Evolutionary conservation across 1,140 invertebrate genomes (phyloP), one percentile per base, ranked within the genome.

Genomic region (Heliconius himera): DNA sequence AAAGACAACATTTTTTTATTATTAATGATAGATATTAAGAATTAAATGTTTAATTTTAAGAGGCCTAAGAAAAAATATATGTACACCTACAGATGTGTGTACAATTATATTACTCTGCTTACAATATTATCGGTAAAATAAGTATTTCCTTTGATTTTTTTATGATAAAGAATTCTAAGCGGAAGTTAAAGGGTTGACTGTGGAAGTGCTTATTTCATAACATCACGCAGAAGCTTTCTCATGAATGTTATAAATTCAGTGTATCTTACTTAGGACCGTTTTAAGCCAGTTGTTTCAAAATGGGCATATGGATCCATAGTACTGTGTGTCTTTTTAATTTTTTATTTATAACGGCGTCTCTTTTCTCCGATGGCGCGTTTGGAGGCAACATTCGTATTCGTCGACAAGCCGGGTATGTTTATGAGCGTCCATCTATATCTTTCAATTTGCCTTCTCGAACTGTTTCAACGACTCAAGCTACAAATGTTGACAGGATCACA

Each of bases 361-460:
- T n/a, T 70, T 36, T 33, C 22, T 33, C 73, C 6, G 73, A 78
- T 73, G 74, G 73, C 9, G 76, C 51, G 13, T 56, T 77, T 33
- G 77, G 36, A 77, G 60, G 36, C 71, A 84, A 70, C 72, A 76
- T 83, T 72, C 88, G 90, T 72, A 81, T 84, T 49, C 88, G 85
- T 80, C 89, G 91, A 1, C 89, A 91, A 84, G 85, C 83, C 26
- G 91, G 91, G 85, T 93, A 93, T 83, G 87, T 91, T 79, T 93
- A 93, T 79, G 80, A 90, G 74, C 89, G 80, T 74, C 91, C 90
- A 74, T 89, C 79, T 86, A 81, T 91, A 82, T 88, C 90, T 70
- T 93, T 93, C 82, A 86, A 91, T 84, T 83, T 93, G 60, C 91
- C 91, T 73, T 82, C 90, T 66, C 84, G 73, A 76, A 80, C 82